Base-by-base conservation (phyloP, 2,888 invertebrate genomes). In the Melinaea menophilus region DNA sequence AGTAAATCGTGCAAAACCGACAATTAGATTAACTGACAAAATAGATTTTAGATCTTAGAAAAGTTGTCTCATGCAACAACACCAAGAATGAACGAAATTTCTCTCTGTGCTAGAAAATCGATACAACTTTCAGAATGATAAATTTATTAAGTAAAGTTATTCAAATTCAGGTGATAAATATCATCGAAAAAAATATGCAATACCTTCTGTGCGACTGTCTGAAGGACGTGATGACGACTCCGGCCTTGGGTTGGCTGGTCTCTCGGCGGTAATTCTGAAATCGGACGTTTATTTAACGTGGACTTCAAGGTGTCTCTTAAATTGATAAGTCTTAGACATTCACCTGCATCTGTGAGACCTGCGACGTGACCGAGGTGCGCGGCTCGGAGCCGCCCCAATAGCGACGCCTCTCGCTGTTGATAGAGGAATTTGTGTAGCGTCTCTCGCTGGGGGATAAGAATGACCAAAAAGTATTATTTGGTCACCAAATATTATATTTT, bases 161-260 rank as follows among this genome's bases (percentile, higher is more conserved):
- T 35, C 55, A 22, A 47, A 55, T 12, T 35, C 11, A 54, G 22
- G 47, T 46, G 11, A 62, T 65, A 58, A n/a, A 55, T 46, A 31
- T 56, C 31, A 51, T 47, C 59, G 35, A n/a, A 55, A 7, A 13
- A 12, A 56, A 65, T 79, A 11, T 51, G 9, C 9, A 5, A 51
- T 87, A 97, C 96, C 97, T 95, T 81, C 98, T 88, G 76, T 97
- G 96, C 12, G 97, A 96, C 79, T 96, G 95, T 58, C 97, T 90
- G 75, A 95, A 97, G 2, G 97, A 97, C 2, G 97, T 97, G 63
- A 98, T 96, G 59, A 97, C 97, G 5, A 97, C 97, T 0, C 97
- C 97, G 2, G 96, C 96, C 83, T 95, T 95, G 70, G 91, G 88
- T 69, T 91, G 91, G 47, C 83, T 84, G 12, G 89, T 87, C 71